Evolutionary conservation across 2,113 vertebrate genomes (phyloP).

Genomic region (Phaetusa simplex): DNA sequence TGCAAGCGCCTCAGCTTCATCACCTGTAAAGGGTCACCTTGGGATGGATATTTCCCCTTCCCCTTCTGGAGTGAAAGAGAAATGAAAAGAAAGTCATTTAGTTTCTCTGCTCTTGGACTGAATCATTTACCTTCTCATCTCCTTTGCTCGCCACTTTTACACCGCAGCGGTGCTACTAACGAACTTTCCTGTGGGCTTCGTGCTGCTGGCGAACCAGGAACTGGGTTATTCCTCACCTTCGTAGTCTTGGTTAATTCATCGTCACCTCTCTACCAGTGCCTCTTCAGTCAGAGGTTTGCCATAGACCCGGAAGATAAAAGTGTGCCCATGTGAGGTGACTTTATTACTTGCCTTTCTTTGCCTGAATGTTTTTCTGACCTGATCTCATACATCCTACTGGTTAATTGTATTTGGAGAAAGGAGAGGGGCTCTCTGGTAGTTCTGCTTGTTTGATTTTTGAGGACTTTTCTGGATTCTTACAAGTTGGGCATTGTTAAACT

Average conservation of each 20-base stretch:
- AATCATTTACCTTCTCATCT: background rate
- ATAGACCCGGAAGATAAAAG: background rate
- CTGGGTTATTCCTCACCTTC: background rate
- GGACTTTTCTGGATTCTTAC: background rate
- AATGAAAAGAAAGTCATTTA: slow-evolving; percentile 15
- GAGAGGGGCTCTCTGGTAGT: background rate
- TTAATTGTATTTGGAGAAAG: background rate
- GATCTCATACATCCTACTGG: background rate
- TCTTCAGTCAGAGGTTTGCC: background rate
- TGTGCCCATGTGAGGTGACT: background rate
- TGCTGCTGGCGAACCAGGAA: background rate
- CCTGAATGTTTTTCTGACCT: background rate
- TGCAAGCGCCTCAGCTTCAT: background rate
- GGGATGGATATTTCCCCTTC: slow-evolving; percentile 45
- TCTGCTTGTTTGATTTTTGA: background rate
- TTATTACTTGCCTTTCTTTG: background rate
- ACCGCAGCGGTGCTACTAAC: background rate
- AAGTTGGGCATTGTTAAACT: background rate
- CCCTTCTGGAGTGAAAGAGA: slow-evolving; percentile 18
- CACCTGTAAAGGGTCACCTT: slow-evolving; percentile 44
- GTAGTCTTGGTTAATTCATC: background rate
- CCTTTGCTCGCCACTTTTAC: background rate
- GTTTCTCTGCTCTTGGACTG: background rate
- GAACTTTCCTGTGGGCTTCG: background rate
- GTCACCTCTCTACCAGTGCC: background rate